Evolutionary conservation across 1,140 invertebrate genomes (phyloP), one percentile per base, ranked within the genome.

Genomic region (Micrasema longulum): DNA sequence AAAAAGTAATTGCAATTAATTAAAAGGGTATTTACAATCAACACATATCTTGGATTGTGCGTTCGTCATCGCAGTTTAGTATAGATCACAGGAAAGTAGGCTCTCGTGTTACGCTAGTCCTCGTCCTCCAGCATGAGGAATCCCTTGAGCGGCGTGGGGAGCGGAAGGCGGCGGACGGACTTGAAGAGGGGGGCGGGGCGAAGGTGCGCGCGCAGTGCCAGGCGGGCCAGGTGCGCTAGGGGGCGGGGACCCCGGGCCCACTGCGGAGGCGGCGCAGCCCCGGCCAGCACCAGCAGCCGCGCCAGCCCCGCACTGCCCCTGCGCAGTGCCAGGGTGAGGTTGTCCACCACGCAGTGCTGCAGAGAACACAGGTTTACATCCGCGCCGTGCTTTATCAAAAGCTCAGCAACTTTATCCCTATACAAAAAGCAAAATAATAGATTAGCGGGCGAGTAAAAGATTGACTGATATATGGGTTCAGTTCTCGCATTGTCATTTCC

Each of bases 81-180:
- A 52, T 22, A 22, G 20, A 22, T 52, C 45, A 48, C 45, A 48
- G 11, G 45, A 48, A 48, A 18, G 20, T 16, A 18, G n/a, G n/a
- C n/a, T n/a, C n/a, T n/a, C n/a, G n/a, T n/a, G n/a, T n/a, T n/a
- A n/a, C 1, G 35, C 11, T 50, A 75, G 62, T 76, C 75, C 78
- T 83, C 83, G 67, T 81, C 77, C 79, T 84, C 81, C 71, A 84
- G 80, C 81, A 84, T 84, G 35, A 85, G 78, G 64, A 81, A 84
- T 41, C 74, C 77, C 76, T 82, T 83, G 73, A 84, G 79, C 35
- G 76, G 78, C 50, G 76, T 81, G 35, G 83, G 84, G 76, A 85
- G 73, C 38, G 81, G 82, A 57, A 85, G 71, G 47, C 75, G 12
- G 23, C 67, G 68, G n/a, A 76, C 63, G 1, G 74, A 72, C 6